Evolutionary conservation across 37 sponge, comb jelly and placozoan species (phyloP).

Genomic region (Hexactinellida sp.): DNA sequence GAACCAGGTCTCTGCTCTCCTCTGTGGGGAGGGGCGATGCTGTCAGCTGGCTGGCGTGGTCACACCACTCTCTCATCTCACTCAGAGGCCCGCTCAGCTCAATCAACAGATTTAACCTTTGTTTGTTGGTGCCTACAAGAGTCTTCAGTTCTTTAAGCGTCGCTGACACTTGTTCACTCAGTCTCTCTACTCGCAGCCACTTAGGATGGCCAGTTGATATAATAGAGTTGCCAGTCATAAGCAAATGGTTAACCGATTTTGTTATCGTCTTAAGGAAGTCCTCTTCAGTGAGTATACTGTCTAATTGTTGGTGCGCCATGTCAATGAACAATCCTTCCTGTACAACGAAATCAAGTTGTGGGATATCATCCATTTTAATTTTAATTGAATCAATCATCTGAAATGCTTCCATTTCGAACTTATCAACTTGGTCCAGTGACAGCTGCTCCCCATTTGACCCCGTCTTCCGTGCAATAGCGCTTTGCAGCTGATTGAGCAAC

Average conservation of each 20-base stretch:
- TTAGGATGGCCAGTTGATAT: background rate
- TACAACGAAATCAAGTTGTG: background rate
- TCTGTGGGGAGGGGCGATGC: background rate
- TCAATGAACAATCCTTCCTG: background rate
- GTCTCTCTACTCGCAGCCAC: background rate
- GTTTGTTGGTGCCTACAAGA: background rate
- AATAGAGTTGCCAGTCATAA: conserved; percentile 4
- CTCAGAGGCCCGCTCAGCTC: background rate
- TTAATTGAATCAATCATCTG: background rate
- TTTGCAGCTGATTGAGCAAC: background rate
- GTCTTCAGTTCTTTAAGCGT: background rate
- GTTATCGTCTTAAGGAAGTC: background rate
- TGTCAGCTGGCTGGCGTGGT: background rate
- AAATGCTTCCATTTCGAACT: background rate
- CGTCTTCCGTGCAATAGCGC: background rate
- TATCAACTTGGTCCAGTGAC: background rate
- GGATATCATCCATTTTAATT: background rate
- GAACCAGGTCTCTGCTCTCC: background rate
- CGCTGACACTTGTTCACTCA: background rate
- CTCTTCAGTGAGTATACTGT: background rate
- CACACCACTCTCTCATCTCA: background rate
- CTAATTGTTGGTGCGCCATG: background rate
- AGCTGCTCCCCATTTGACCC: background rate
- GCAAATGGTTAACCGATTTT: background rate
- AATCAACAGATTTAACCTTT: background rate